Percentiles rank a stretch among this genome's conserved stretches.
phyloP scores from a whole-genome alignment of 2,797 vertebrate genomes.

The Manis javanica region DNA sequence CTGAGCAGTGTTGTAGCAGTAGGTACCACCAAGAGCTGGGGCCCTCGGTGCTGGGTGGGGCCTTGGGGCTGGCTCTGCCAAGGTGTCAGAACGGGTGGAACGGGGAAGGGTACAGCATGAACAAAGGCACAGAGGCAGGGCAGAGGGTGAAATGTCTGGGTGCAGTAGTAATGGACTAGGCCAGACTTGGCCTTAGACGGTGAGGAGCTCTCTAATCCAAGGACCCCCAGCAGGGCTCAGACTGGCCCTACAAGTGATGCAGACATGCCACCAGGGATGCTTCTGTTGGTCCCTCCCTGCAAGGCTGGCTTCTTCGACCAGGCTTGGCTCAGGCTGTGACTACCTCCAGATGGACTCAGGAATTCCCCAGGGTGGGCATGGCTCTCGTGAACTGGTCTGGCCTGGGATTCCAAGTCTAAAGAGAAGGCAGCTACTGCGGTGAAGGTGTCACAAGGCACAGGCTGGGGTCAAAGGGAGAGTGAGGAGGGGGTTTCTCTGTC shows the following conservation, averaged over 20 bases:
- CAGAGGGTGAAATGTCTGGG: too few species aligned
- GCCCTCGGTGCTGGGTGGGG: not conserved
- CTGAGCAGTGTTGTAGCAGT: accelerated
- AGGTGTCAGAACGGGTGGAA: not conserved
- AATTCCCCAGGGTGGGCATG: slow-evolving; percentile 23
- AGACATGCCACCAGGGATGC: not conserved
- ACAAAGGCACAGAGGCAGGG: not conserved
- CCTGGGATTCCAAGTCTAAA: not conserved
- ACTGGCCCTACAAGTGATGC: accelerated
- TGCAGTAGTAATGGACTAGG: not conserved
- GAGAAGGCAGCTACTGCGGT: not conserved
- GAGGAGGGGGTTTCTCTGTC: slow-evolving; percentile 50
- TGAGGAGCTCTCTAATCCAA: not conserved
- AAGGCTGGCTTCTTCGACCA: not conserved
- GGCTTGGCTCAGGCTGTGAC: not conserved
- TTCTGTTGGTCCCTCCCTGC: not conserved
- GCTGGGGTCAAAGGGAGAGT: not conserved
- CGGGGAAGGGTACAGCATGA: not conserved
- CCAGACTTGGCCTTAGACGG: not conserved
- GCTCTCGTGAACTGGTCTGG: not conserved
- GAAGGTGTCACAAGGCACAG: slow-evolving; percentile 65
- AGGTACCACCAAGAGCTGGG: not conserved
- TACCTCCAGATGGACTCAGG: not conserved
- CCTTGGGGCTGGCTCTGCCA: not conserved
- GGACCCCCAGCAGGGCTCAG: not conserved